Evolutionary conservation across 2,797 vertebrate genomes (phyloP).

Genomic region (Ambastaia sidthimunki): DNA sequence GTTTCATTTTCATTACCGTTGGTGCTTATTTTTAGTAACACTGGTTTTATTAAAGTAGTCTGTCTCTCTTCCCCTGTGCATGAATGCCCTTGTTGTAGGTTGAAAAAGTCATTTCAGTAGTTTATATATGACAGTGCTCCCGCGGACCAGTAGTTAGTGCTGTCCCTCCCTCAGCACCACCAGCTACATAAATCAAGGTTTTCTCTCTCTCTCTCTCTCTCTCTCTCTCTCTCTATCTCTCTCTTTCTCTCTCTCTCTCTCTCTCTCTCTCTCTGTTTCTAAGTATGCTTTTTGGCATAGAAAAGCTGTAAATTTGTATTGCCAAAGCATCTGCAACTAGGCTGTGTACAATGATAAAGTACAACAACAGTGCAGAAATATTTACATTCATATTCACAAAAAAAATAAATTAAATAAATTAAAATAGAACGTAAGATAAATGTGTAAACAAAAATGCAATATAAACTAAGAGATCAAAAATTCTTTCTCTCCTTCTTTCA

Average conservation of each 20-base stretch:
- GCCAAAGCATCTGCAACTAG: neutral
- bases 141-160: conserved; percentile 55
- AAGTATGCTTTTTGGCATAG: too few relatives aligned
- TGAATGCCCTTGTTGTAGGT: conserved; percentile 76
- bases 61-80: neutral
- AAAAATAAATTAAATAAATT: neutral
- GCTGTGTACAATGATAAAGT: neutral
- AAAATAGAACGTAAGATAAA: neutral
- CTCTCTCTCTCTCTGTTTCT: neutral
- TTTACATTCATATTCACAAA: neutral
- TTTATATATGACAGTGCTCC: conserved; percentile 72
- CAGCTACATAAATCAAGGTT: conserved; percentile 34
- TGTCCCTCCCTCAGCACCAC: conserved; percentile 33
- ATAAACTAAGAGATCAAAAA: neutral
- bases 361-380: neutral
- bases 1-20: conserved; percentile 10
- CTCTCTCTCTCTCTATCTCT: neutral
- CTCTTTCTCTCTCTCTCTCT: neutral
- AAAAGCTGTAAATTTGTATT: neutral
- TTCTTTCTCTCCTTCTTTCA: neutral
- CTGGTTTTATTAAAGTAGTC: conserved; percentile 30
- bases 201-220: conserved; percentile 26
- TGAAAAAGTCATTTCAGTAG: conserved; percentile 71
- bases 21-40: conserved; percentile 22
- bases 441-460: neutral